A percentile compares a stretch with the other conserved stretches of the same genome.
phyloP scores from a whole-genome alignment of 2,888 invertebrate genomes.

The Oligia strigilis region DNA sequence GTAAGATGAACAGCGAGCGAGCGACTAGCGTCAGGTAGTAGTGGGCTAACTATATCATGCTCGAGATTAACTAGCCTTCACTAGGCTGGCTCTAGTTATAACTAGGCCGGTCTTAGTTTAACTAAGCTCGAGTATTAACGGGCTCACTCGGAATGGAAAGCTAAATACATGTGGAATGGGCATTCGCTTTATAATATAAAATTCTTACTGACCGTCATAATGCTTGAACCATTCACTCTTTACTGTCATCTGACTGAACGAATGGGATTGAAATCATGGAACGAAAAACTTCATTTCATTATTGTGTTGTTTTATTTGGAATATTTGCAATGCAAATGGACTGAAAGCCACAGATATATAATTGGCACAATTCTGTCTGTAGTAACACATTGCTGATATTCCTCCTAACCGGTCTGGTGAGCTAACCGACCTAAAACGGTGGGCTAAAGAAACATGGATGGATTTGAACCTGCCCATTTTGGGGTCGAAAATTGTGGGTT shows the following conservation, averaged over 20 bases:
- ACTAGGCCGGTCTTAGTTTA: not conserved
- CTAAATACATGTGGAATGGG: constrained; percentile 58
- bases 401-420: constrained; percentile 4
- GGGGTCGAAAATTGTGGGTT: constrained; percentile 14
- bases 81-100: not conserved
- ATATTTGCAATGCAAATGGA: constrained; percentile 61
- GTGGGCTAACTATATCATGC: constrained; percentile 29
- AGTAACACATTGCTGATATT: constrained; percentile 14
- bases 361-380: constrained; percentile 2
- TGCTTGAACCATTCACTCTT: constrained; percentile 52
- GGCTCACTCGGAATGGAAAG: constrained; percentile 18
- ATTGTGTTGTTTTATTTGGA: constrained; percentile 76
- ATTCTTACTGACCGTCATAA: constrained; percentile 34
- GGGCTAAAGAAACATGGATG: not conserved
- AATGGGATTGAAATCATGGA: constrained; percentile 54
- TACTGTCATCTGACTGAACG: constrained; percentile 43
- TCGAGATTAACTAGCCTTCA: constrained; percentile 20
- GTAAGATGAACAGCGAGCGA: constrained; percentile 46
- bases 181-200: constrained; percentile 54
- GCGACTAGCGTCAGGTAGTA: constrained; percentile 58
- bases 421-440: not conserved
- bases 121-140: constrained; percentile 20
- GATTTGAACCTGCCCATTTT: constrained; percentile 3
- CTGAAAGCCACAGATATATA: not conserved
- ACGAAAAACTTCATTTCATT: constrained; percentile 57